These are phyloP conservation scores for Synergus laeviventris DNA, from an alignment of 2,888 invertebrate genomes.

Conservation along the genomic window DNA sequence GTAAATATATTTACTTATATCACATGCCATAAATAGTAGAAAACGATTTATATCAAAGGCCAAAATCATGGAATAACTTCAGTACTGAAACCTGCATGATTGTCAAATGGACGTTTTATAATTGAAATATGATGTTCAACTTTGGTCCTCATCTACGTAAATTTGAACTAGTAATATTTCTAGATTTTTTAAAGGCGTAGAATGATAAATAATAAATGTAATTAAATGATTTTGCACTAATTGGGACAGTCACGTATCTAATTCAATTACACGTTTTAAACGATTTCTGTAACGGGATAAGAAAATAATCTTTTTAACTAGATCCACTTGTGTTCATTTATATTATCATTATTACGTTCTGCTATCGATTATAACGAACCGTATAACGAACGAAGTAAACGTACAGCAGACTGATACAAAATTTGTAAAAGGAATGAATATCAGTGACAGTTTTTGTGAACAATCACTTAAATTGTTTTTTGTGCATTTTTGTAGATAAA, in stretches of 20 bases:
- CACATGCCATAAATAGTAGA: too few species aligned
- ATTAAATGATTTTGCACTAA: not conserved
- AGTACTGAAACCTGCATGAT: too few species aligned
- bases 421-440: not conserved
- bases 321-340: conserved; percentile 24
- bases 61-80: too few species aligned
- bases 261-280: not conserved
- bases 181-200: conserved; percentile 24
- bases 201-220: not conserved
- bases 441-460: not conserved
- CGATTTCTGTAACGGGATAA: not conserved
- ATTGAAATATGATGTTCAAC: not conserved
- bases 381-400: conserved; percentile 22
- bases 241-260: not conserved
- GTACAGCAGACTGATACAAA: not conserved
- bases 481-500: conserved; percentile 20
- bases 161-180: conserved; percentile 7
- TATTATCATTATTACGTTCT: not conserved
- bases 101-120: not conserved
- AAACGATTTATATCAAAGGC: too few species aligned
- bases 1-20: too few species aligned
- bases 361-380: not conserved
- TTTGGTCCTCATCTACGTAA: conserved; percentile 12
- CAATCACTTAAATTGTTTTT: not conserved
- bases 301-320: not conserved